Conservation (phyloP, 2,888 invertebrate genomes). For the Cryptocephalus moraei region DNA sequence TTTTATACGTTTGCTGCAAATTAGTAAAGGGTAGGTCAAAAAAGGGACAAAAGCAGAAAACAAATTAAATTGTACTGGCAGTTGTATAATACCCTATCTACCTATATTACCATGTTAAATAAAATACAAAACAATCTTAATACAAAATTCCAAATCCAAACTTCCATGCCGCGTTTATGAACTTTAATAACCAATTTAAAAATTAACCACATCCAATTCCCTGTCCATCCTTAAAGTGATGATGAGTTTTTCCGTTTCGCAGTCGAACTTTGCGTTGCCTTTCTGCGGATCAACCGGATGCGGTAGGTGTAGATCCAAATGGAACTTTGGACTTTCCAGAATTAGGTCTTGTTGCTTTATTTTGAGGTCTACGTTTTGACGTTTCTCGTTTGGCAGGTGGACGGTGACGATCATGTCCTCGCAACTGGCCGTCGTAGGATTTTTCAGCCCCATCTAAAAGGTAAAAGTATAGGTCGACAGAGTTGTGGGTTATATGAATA, state of each 20-base stretch:
- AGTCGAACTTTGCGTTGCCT: conserved; percentile 73
- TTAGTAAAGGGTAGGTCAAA: no score
- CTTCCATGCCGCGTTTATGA: no score
- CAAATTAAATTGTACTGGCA: no score
- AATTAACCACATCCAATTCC: conserved; percentile 81
- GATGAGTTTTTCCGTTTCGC: conserved; percentile 51
- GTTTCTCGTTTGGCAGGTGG: conserved; percentile 63
- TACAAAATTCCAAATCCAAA: no score
- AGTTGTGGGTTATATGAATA: not conserved
- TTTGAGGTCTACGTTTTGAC: conserved; percentile 64
- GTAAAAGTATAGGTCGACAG: not conserved
- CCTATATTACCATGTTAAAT: no score
- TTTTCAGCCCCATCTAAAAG: conserved; percentile 29
- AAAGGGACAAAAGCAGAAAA: no score
- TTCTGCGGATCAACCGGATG: conserved; percentile 73
- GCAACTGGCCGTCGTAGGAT: conserved; percentile 26
- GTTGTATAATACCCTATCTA: no score
- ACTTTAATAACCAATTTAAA: conserved; percentile 42
- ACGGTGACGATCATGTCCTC: conserved; percentile 78
- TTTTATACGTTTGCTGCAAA: no score
- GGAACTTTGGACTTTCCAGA: conserved; percentile 53
- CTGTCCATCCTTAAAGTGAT: conserved; percentile 65
- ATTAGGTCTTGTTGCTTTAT: conserved; percentile 52
- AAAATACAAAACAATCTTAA: no score
- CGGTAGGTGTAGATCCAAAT: conserved; percentile 65